Conservation (phyloP, 2,113 vertebrate genomes). For the Elaphurus davidianus region DNA sequence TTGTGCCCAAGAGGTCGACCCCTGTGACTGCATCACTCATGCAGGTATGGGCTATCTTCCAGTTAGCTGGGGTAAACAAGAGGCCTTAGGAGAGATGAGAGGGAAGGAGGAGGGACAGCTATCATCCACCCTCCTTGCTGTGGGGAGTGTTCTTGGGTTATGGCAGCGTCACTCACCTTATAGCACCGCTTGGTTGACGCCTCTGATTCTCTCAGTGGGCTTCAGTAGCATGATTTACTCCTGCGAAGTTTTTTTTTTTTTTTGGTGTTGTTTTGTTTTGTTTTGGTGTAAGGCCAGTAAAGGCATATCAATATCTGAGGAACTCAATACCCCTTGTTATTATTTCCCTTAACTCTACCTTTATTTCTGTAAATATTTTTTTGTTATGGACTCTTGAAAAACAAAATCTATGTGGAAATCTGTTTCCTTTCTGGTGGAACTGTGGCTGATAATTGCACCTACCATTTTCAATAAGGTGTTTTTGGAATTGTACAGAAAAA, state of each 20-base stretch:
- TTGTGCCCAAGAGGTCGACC: neutral
- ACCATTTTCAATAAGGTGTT: constrained; percentile 19
- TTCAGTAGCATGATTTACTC: neutral
- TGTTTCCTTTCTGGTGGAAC: neutral
- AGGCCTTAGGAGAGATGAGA: neutral
- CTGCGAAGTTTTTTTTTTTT: neutral
- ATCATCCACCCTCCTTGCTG: neutral
- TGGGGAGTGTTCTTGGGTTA: neutral
- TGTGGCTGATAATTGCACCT: neutral
- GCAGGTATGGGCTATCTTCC: neutral
- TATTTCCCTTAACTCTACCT: neutral
- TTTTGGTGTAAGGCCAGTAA: neutral
- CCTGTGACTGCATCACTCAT: neutral
- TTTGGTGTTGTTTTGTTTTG: neutral
- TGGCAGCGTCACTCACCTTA: neutral
- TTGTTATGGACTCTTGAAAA: neutral
- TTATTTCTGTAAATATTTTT: neutral
- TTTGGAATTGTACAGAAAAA: constrained; percentile 28
- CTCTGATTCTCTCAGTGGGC: neutral
- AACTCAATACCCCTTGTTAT: neutral
- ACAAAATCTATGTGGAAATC: neutral
- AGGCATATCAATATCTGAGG: neutral
- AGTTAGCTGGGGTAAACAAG: neutral
- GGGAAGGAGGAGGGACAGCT: neutral
- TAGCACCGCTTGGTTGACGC: fast-evolving